Percentiles rank a stretch among this genome's conserved stretches.
Evolutionary conservation across 2,797 vertebrate genomes (phyloP).

Genomic region (Typhlichthys subterraneus): DNA sequence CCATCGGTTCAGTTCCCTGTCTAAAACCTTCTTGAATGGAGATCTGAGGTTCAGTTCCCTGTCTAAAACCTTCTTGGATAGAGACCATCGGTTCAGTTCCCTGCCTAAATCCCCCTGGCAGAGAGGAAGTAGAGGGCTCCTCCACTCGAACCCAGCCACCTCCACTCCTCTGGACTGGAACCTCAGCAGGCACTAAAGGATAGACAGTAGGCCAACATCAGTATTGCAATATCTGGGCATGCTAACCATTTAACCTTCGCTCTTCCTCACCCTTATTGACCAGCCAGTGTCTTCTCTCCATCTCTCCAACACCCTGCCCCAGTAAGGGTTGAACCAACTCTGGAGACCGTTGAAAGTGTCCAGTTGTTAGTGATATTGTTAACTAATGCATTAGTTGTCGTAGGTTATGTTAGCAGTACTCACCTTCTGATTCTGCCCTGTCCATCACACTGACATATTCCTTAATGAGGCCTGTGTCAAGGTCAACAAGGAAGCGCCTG

Average conservation of each 20-base stretch:
- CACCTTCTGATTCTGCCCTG: conserved; percentile 38
- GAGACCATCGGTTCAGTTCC: conserved; percentile 4
- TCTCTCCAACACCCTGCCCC: conserved; percentile 52
- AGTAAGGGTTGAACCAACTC: conserved; percentile 19
- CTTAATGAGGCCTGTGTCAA: conserved; percentile 51
- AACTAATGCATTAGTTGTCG: too few relatives aligned
- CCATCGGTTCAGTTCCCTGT: background rate
- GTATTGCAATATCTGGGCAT: background rate
- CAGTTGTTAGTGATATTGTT: too few relatives aligned
- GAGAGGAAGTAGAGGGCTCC: background rate
- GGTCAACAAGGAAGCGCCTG: conserved; percentile 55
- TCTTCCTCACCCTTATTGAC: conserved; percentile 43
- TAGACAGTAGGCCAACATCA: conserved; percentile 6
- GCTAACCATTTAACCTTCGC: background rate
- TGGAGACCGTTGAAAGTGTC: conserved; percentile 17
- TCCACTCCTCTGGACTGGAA: conserved; percentile 46
- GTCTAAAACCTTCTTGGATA: background rate
- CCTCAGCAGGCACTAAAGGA: conserved; percentile 48
- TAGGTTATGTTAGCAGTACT: background rate
- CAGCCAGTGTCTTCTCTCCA: conserved; percentile 48
- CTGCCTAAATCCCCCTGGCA: conserved; percentile 11
- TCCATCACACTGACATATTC: conserved; percentile 58
- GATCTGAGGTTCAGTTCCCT: conserved; percentile 1
- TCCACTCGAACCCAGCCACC: conserved; percentile 8
- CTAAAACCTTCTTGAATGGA: conserved; percentile 17